Evolutionary conservation across 2,113 vertebrate species (phyloP), one percentile per base, ranked within the genome.

Genomic region (Ceyx melanurus): DNA sequence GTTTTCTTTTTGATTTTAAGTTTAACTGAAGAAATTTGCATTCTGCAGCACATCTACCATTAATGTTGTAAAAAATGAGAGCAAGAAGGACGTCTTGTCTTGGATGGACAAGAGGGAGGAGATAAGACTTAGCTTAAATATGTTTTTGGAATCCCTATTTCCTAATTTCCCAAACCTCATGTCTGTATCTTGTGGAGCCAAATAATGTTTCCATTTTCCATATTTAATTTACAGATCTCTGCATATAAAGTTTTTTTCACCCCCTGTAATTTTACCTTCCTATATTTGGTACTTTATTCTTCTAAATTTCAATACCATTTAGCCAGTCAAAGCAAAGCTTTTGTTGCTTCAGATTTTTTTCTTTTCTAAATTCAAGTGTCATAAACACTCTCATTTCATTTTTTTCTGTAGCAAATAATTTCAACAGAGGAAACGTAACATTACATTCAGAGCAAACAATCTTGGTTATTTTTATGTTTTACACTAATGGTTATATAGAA

Each of bases 1-100:
- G 67, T 95, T 95, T 83, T 64, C 77, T 86, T 89, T 95, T 92
- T 62, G 92, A 89, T 96, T 62, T 71, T 89, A 77, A 58, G 88
- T 92, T 96, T 86, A 74, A 29, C 60, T 58, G 43, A 42, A 64
- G 16, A 78, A 89, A 85, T 87, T 51, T 51, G 21, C 12, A 73
- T 92, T 95, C 46, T 74, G 56, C 5, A 75, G 26, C 26, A 75
- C 20, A 46, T 21, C 17, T 56, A 48, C 26, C 45, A 56, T 29
- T 72, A 79, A 29, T 81, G 10, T 66, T 26, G 16, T 17, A 61
- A 83, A 87, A 85, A 25, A 4, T 77, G 75, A 40, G 16, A 56
- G 3, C 1, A 35, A 35, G 35, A 35, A 35, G 35, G 35, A 35
- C 35, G 35, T 35, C 35, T 35, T 35, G 35, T 35, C 35, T 35